Evolutionary conservation across 2,888 invertebrate species (phyloP), one percentile per base, ranked within the genome.

Genomic region (Aricia artaxerxes): DNA sequence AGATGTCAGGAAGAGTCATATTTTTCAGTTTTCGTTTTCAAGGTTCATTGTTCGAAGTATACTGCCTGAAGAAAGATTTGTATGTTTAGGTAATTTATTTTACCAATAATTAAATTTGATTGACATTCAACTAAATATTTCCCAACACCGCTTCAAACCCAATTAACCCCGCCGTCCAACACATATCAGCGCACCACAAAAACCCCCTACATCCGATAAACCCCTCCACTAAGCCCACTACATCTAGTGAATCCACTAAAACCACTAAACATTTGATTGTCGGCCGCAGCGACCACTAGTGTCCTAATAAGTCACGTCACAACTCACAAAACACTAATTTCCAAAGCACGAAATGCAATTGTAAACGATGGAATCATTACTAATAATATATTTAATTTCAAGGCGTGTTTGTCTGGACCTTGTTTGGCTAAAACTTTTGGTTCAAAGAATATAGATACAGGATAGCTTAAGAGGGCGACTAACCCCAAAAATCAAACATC

Each of bases 231-330:
- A 69, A 69, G 1, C 69, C 69, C 38, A 69, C 64, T 69, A 69
- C 64, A 69, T 69, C 64, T 69, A 69, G 64, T 69, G 31, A 69
- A 69, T 69, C 69, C 69, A 69, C 35, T 69, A 38, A 69, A 69
- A 16, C 69, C 69, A 16, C 69, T 69, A 69, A 69, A 69, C 35
- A 69, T 38, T 13, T 35, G 69, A 69, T 69, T 69, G 69, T 69
- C 69, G 69, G 13, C 69, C 69, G 69, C 69, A 69, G 69, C 69
- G 69, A 38, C 69, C 69, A 69, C 69, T 69, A 11, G 35, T 31
- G 69, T 5, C 69, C 69, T 69, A 69, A 69, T 69, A 38, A 69
- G 69, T 35, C 35, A 38, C 69, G 35, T 69, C 69, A 69, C 64
- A 69, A 69, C 31, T 69, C 64, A 35, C 69, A 69, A 69, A 69